Percentiles rank a stretch among this genome's conserved stretches.
Conservation (phyloP, 2,888 invertebrate species). For the Tridacna crocea region DNA sequence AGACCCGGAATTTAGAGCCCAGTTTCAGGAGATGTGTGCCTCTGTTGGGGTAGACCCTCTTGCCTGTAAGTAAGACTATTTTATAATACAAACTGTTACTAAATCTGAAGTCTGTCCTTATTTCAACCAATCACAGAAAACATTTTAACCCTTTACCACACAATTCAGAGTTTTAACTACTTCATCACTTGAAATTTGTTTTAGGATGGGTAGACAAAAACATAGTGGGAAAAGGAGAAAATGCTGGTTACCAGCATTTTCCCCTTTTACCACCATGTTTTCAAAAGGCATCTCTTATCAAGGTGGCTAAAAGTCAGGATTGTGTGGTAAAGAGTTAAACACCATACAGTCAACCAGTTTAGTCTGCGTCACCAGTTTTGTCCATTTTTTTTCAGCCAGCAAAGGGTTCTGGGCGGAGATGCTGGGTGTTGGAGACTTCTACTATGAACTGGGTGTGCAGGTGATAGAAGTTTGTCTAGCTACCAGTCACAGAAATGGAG, state of each 20-base stretch:
- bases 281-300: too few species aligned
- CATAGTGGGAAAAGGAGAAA: background rate
- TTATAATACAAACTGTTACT: too few species aligned
- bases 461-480: slow-evolving; percentile 99
- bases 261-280: background rate
- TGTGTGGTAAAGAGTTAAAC: background rate
- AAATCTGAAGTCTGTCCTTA: too few species aligned
- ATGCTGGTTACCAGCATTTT: background rate
- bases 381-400: slow-evolving; percentile 82
- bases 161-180: too few species aligned
- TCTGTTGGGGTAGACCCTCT: slow-evolving; percentile 99
- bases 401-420: slow-evolving; percentile 97
- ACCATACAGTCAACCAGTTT: too few species aligned
- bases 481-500: slow-evolving; percentile 96
- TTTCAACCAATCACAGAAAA: too few species aligned
- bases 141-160: too few species aligned
- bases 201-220: too few species aligned
- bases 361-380: too few species aligned
- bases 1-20: slow-evolving; percentile 96
- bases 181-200: too few species aligned
- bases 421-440: slow-evolving; percentile 99
- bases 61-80: slow-evolving; percentile 89
- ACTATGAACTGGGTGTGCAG: slow-evolving; percentile 98
- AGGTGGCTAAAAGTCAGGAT: too few species aligned
- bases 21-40: slow-evolving; percentile 99